Conservation (phyloP, 2,888 invertebrate genomes). For the Omphaloscelis lunosa region DNA sequence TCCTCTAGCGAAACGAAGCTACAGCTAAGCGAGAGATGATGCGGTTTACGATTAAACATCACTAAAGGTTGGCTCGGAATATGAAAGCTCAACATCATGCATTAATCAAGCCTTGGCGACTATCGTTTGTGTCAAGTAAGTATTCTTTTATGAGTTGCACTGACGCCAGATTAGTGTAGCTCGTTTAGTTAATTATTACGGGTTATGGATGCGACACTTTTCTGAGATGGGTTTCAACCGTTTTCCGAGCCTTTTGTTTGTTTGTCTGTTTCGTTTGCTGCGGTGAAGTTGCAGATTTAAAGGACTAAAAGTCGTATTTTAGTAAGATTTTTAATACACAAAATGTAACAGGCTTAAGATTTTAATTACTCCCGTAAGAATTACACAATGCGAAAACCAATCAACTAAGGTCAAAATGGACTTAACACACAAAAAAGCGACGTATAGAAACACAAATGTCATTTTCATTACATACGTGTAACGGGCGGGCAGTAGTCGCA, state of each 20-base stretch:
- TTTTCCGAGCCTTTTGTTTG: conserved; percentile 45
- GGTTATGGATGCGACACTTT: conserved; percentile 59
- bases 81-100: conserved; percentile 55
- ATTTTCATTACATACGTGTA: conserved; percentile 57
- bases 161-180: conserved; percentile 58
- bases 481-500: conserved; percentile 47
- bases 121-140: conserved; percentile 59
- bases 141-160: conserved; percentile 61
- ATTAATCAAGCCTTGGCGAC: conserved; percentile 61
- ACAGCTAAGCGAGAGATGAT: conserved; percentile 45
- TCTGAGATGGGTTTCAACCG: conserved; percentile 50
- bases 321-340: neutral
- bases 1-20: conserved; percentile 16
- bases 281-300: conserved; percentile 11
- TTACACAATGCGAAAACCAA: neutral
- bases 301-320: neutral
- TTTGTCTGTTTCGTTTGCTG: conserved; percentile 8
- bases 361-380: neutral
- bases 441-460: conserved; percentile 36
- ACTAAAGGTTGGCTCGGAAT: conserved; percentile 32
- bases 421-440: conserved; percentile 17
- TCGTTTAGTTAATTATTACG: conserved; percentile 62
- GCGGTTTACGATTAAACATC: conserved; percentile 50
- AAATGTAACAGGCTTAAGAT: neutral
- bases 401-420: conserved; percentile 12